Base-by-base conservation (phyloP, 2,888 invertebrate genomes). In the Limnephilus marmoratus region DNA sequence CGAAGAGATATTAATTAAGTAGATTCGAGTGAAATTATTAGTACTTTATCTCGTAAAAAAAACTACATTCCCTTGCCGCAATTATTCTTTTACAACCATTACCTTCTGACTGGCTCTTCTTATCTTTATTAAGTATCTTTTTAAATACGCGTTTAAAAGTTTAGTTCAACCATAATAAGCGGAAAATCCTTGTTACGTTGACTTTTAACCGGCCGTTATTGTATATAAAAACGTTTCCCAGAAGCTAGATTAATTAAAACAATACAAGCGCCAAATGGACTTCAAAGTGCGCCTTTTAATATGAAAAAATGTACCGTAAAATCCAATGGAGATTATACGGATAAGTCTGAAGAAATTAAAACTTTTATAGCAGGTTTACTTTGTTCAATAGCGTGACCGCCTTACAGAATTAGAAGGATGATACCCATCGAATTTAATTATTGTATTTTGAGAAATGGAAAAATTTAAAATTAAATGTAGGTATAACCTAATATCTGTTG, bases 201-300 rank as follows among this genome's bases (percentile, higher is more conserved):
- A 90, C 81, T 90, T 90, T 81, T 81, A 86, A 87, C 81, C 83
- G 87, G 88, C 80, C 49, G 49, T 88, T 49, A 81, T 91, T 92
- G 81, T 88, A 80, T 68, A 90, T 81, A 87, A 87, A 90, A 90
- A 90, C 91, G 45, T 90, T 92, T 91, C 91, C 91, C 90, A 45
- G 90, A 90, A 90, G 93, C 81, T 88, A 90, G 91, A 93, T 93
- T 93, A 91, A 93, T 93, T 93, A 93, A 92, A 93, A 93, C 90
- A 93, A 93, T 91, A 91, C 90, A 90, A 88, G 90, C 88, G 83
- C 87, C 91, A 90, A 93, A 93, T 93, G 91, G 86, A 91, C 90
- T 86, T 82, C 87, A 82, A 89, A 86, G 90, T 91, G 81, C 53
- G 80, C 45, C 88, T 90, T 90, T 91, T 93, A 90, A 93, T 91